These are phyloP conservation scores for Cephalophus harveyi DNA, from an alignment of 2,113 vertebrate genomes.

Conservation along the genomic window DNA sequence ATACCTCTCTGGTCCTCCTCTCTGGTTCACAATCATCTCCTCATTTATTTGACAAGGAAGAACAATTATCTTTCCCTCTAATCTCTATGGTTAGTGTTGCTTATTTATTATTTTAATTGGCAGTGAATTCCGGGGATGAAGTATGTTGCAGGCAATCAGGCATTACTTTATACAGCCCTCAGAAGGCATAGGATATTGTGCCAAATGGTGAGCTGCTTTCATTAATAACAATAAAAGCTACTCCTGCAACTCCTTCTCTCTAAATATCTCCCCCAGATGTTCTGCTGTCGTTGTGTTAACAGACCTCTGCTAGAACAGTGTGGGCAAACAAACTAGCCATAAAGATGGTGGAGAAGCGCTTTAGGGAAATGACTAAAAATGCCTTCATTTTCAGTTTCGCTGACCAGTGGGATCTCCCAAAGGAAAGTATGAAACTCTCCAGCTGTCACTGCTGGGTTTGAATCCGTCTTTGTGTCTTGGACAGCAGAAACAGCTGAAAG, in stretches of 20 bases:
- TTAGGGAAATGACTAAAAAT: slow-evolving; percentile 42
- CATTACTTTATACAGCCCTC: slow-evolving; percentile 25
- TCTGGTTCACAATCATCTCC: slow-evolving; percentile 33
- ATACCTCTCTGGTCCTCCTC: slow-evolving; percentile 39
- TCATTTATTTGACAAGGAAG: slow-evolving; percentile 64
- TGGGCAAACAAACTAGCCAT: slow-evolving; percentile 36
- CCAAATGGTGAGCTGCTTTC: slow-evolving; percentile 35
- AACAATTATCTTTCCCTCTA: slow-evolving; percentile 43
- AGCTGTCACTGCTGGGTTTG: slow-evolving; percentile 17
- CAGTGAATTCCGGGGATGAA: not conserved
- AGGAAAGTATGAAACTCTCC: slow-evolving; percentile 39
- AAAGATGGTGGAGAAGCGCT: not conserved
- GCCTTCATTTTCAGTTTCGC: slow-evolving; percentile 52
- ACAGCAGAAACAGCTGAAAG: not conserved
- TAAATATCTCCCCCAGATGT: slow-evolving; percentile 44
- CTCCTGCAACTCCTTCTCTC: not conserved
- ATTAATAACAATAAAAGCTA: slow-evolving; percentile 50
- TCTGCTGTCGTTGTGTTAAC: slow-evolving; percentile 40
- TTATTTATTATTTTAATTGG: slow-evolving; percentile 78
- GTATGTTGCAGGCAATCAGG: not conserved
- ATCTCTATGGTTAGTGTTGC: slow-evolving; percentile 52
- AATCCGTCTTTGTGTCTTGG: slow-evolving; percentile 1
- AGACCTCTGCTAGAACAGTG: not conserved
- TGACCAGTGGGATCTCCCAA: not conserved
- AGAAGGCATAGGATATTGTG: not conserved